phyloP scores from a whole-genome alignment of 2,888 invertebrate genomes.

The Pasiphila rectangulata region DNA sequence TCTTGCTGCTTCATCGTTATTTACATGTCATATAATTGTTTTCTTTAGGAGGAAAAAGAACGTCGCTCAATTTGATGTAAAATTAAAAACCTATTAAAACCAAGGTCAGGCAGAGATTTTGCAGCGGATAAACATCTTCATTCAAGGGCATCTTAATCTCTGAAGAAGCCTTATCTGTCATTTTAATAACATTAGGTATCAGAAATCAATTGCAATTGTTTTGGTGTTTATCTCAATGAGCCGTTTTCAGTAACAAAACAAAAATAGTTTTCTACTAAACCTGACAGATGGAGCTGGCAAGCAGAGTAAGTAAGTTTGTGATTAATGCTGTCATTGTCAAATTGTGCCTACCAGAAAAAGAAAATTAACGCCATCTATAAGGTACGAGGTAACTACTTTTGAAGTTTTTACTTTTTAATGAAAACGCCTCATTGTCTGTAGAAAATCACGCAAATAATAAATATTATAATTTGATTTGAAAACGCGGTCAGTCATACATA shows the following conservation, averaged over 20 bases:
- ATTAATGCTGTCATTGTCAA: too few species aligned
- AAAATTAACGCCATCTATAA: background rate
- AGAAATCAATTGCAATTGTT: slow-evolving; percentile 25
- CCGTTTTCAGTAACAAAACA: too few species aligned
- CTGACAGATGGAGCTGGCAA: too few species aligned
- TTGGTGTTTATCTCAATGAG: slow-evolving; percentile 26
- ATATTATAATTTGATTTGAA: too few species aligned
- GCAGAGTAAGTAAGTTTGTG: too few species aligned
- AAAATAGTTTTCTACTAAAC: too few species aligned
- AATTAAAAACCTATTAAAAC: slow-evolving; percentile 16
- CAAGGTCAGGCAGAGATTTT: slow-evolving; percentile 27
- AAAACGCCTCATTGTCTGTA: too few species aligned
- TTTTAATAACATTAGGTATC: slow-evolving; percentile 21
- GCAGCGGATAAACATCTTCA: slow-evolving; percentile 14
- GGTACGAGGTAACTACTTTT: too few species aligned
- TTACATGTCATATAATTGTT: background rate
- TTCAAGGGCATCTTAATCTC: slow-evolving; percentile 20
- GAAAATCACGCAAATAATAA: too few species aligned
- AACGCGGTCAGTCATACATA: too few species aligned
- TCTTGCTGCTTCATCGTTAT: background rate
- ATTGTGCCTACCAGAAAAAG: too few species aligned
- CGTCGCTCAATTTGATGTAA: background rate
- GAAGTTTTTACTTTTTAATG: too few species aligned
- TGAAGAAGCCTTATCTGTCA: slow-evolving; percentile 3
- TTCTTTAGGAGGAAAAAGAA: slow-evolving; percentile 5